Base-by-base conservation (phyloP, 1,140 invertebrate genomes). In the Antheraea pernyi region DNA sequence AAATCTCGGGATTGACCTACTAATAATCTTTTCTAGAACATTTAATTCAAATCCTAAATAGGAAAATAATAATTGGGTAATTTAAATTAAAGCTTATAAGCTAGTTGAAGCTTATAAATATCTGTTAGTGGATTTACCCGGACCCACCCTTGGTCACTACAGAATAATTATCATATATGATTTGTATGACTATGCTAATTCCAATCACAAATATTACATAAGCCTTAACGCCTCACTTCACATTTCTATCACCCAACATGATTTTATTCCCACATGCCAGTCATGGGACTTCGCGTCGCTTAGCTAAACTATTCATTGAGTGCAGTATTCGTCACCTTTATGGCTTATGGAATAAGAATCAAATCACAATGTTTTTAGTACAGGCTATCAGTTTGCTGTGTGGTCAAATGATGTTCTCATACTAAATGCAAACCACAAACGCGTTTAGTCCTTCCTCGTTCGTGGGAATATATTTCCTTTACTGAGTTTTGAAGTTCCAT, bases 351-450 rank as follows among this genome's bases (percentile, higher is more conserved):
- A 53, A 53, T 53, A 53, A 53, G 46, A 53, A 16, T 53, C 16
- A 53, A 11, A 53, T n/a, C 16, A 5, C 46, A 6, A 16, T 53
- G 46, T 53, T 53, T 53, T n/a, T 53, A 16, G 0, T 53, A 53
- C 16, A 5, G 16, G 46, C 46, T 13, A 16, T 53, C 46, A 13
- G 8, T 63, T 63, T n/a, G 61, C 37, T 63, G 16, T 63, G 61
- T 37, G 61, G 61, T 63, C 61, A 63, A 63, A 63, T 63, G 61
- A 63, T 36, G 46, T 53, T 63, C 37, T 63, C 61, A 63, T 63
- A 63, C 37, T 37, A 63, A 63, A 63, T 63, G 19, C 7, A 37
- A 30, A 63, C 61, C 61, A 37, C 61, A 63, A 63, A 63, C 37
- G n/a, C 61, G 61, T 63, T 63, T 19, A 53, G 46, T 53, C 13